phyloP scores from a whole-genome alignment of 2,113 vertebrate species.

The Etia nguti region DNA sequence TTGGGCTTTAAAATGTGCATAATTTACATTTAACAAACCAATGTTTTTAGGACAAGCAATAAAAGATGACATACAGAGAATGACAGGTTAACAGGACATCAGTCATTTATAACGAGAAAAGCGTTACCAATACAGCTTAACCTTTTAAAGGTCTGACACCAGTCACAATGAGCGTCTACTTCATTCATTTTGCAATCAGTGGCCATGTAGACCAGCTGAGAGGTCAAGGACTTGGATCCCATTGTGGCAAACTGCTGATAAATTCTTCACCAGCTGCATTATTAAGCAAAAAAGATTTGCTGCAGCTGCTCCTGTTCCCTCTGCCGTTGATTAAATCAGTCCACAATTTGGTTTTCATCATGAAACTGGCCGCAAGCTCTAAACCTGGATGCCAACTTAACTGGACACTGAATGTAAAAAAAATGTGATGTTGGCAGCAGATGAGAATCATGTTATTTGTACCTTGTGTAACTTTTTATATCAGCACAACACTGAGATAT shows the following conservation, averaged over 20 bases:
- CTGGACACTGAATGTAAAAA: neutral
- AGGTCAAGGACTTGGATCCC: slow-evolving; percentile 14
- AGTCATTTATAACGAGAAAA: neutral
- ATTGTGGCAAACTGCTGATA: neutral
- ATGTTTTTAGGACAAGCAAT: slow-evolving; percentile 4
- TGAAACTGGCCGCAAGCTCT: slow-evolving; percentile 1
- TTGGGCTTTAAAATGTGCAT: neutral
- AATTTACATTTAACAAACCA: neutral
- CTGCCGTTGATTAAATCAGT: neutral
- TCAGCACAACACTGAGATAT: neutral
- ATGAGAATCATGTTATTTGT: neutral
- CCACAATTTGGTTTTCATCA: slow-evolving; percentile 23
- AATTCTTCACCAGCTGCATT: slow-evolving; percentile 14
- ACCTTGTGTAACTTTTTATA: neutral
- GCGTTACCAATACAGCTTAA: neutral
- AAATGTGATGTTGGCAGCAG: neutral
- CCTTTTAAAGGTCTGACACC: neutral
- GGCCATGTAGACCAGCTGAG: neutral
- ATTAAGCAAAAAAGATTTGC: slow-evolving; percentile 14
- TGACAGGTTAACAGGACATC: neutral
- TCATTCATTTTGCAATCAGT: neutral
- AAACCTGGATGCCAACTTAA: neutral
- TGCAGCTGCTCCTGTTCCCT: slow-evolving; percentile 19
- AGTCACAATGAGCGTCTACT: neutral
- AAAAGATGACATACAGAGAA: neutral